A percentile compares a stretch with the other conserved stretches of the same genome.
These are phyloP conservation scores for Keiferia lycopersicella DNA, from an alignment of 2,888 invertebrate genomes.

Conservation along the genomic window DNA sequence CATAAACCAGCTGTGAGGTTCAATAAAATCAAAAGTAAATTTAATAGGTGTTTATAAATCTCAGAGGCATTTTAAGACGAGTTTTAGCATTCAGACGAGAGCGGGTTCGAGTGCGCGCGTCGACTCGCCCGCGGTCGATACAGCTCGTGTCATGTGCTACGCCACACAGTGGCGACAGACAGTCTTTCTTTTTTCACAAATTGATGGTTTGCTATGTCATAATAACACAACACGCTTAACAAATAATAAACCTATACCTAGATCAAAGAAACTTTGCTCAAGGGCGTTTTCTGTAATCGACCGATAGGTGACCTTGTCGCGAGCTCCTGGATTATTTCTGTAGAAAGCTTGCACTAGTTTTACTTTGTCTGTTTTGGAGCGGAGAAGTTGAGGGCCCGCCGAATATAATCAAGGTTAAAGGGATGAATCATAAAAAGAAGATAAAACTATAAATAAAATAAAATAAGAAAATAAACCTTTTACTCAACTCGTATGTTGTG, in stretches of 20 bases:
- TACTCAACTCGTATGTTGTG: too few relatives aligned
- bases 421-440: neutral
- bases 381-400: slow-evolving; percentile 5
- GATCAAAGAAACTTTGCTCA: neutral
- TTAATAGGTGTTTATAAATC: neutral
- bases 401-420: slow-evolving; percentile 1
- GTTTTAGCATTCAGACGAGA: slow-evolving; percentile 45
- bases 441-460: too few relatives aligned
- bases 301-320: neutral
- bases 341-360: slow-evolving; percentile 3
- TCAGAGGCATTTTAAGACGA: slow-evolving; percentile 33
- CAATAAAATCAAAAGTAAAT: slow-evolving; percentile 13
- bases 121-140: slow-evolving; percentile 66
- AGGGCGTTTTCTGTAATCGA: slow-evolving; percentile 15
- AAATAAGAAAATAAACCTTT: too few relatives aligned
- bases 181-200: slow-evolving; percentile 69
- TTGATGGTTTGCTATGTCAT: slow-evolving; percentile 15
- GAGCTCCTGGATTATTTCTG: slow-evolving; percentile 8
- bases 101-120: slow-evolving; percentile 71
- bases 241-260: neutral
- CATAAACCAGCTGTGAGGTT: neutral
- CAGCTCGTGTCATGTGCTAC: slow-evolving; percentile 65
- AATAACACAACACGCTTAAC: slow-evolving; percentile 1
- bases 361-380: slow-evolving; percentile 2
- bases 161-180: slow-evolving; percentile 71